Evolutionary conservation across 2,888 invertebrate genomes (phyloP).

Genomic region (Rhagonycha fulva): DNA sequence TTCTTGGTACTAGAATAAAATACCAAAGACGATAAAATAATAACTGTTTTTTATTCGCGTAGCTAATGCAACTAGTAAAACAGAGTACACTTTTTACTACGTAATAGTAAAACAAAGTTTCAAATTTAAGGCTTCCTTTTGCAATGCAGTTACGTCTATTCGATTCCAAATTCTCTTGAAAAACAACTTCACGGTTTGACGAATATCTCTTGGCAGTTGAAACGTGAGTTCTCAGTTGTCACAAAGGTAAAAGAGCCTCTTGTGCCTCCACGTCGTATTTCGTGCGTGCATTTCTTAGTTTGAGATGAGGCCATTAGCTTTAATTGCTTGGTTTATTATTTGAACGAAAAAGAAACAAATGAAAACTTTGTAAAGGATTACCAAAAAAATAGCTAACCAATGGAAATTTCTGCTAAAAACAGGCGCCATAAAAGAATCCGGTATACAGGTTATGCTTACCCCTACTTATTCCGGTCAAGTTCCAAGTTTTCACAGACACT

Average conservation of each 20-base stretch:
- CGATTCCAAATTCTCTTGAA: neutral
- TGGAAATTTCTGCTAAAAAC: too few relatives aligned
- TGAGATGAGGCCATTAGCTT: neutral
- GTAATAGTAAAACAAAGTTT: neutral
- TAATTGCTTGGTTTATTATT: neutral
- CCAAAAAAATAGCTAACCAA: too few relatives aligned
- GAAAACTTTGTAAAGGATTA: too few relatives aligned
- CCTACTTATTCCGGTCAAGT: too few relatives aligned
- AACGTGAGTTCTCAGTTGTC: neutral
- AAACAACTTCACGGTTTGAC: neutral
- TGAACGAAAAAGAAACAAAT: neutral
- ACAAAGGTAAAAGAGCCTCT: neutral
- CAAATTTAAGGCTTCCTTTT: neutral
- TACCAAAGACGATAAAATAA: neutral
- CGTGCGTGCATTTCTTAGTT: neutral
- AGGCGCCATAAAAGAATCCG: too few relatives aligned
- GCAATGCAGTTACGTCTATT: neutral
- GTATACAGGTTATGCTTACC: too few relatives aligned
- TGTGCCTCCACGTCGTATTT: neutral
- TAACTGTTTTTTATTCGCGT: constrained; percentile 13
- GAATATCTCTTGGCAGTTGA: neutral
- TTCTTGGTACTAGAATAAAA: neutral
- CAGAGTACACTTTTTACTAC: neutral
- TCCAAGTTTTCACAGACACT: too few relatives aligned
- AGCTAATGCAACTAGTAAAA: neutral